Base-by-base conservation (phyloP, 1,140 invertebrate species). In the Drosophila ficusphila region DNA sequence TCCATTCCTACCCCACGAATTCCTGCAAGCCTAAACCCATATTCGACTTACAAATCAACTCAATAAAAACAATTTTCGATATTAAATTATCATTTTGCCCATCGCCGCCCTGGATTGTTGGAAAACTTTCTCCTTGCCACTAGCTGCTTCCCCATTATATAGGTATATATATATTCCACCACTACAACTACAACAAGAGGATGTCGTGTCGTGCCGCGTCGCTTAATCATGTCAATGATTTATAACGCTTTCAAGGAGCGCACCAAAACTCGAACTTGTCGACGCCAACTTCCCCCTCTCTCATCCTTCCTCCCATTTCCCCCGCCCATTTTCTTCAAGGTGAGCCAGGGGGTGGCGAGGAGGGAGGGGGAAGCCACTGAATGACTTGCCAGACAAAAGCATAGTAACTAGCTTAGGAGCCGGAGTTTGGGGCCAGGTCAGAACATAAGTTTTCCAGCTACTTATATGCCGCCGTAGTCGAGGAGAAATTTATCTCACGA, bases 191-290 rank as follows among this genome's bases (percentile, higher is more conserved):
- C 72, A 85, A 85, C 81, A 85, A 85, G 86, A 77, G 81, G 76
- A 74, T 86, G 82, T 86, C 81, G 81, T 86, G 81, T 86, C 81
- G 81, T 86, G 81, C 81, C 77, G 73, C 71, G 74, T 76, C 83
- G 74, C 82, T 88, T 88, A 88, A 88, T 88, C 82, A 88, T 88
- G 82, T 78, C 82, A 88, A 88, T 88, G 82, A 88, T 88, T 88
- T 88, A 88, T 88, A 88, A 88, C 74, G 82, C 82, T 88, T 88
- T 88, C 82, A 88, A 88, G 82, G 77, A 88, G 69, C 78, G 60
- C 74, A 61, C 60, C 69, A 78, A 88, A 88, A 82, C 83, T 88
- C 77, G 54, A 85, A 85, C 76, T 85, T 85, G 81, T 85, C 82
- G 82, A 88, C 82, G 82, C 73, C 76, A 69, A 68, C 60, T 65